phyloP scores from a whole-genome alignment of 1,140 invertebrate genomes.

The Rhynchophorus ferrugineus region DNA sequence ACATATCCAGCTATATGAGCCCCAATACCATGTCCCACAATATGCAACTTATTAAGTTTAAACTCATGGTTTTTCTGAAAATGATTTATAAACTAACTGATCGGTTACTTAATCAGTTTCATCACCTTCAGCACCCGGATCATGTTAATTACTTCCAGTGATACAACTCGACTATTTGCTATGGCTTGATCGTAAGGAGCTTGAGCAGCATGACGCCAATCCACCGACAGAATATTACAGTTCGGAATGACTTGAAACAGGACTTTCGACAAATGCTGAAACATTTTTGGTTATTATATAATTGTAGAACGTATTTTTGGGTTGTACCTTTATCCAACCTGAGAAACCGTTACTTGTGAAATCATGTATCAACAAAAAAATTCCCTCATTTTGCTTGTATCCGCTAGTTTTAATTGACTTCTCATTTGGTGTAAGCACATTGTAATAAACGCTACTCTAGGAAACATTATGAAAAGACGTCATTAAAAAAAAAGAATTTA shows the following conservation, averaged over 20 bases:
- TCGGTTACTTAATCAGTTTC: neutral
- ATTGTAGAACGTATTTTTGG: neutral
- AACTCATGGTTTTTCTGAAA: conserved; percentile 16
- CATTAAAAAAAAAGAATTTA: too few relatives aligned
- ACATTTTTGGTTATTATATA: neutral
- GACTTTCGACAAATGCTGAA: conserved; percentile 29
- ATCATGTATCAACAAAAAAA: conserved; percentile 36
- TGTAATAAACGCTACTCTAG: conserved; percentile 11
- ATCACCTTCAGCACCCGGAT: conserved; percentile 32
- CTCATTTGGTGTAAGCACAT: conserved; percentile 17
- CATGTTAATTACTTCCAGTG: conserved; percentile 43
- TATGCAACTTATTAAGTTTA: conserved; percentile 24
- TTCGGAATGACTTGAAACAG: conserved; percentile 22
- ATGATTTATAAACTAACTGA: neutral
- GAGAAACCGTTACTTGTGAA: conserved; percentile 38
- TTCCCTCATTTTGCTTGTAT: conserved; percentile 23
- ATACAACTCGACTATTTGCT: conserved; percentile 51
- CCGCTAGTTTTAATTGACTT: conserved; percentile 25
- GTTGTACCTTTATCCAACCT: conserved; percentile 37
- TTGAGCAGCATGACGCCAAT: conserved; percentile 41
- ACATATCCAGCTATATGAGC: conserved; percentile 38
- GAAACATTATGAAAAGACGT: too few relatives aligned
- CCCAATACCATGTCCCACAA: conserved; percentile 36
- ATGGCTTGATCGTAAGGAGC: conserved; percentile 48
- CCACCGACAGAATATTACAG: conserved; percentile 36